Conservation (phyloP, 2,113 vertebrate genomes). For the Brienomyrus brachyistius region DNA sequence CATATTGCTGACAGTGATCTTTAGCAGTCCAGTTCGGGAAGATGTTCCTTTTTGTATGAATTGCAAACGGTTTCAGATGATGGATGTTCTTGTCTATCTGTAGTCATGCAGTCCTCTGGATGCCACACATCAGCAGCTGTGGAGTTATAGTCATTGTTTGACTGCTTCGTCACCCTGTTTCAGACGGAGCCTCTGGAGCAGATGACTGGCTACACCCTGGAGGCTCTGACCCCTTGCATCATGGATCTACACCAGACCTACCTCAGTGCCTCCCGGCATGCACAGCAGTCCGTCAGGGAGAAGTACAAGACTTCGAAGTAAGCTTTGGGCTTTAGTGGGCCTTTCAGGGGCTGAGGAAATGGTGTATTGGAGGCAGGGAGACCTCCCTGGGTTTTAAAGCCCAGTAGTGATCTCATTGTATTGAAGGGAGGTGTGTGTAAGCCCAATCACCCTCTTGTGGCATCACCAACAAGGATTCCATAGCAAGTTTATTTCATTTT, state of each 20-base stretch:
- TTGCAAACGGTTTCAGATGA: background rate
- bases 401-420: too few species aligned
- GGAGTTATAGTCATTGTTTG: background rate
- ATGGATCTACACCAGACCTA: constrained; percentile 79
- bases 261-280: constrained; percentile 75
- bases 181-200: constrained; percentile 71
- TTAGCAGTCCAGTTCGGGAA: background rate
- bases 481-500: background rate
- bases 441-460: background rate
- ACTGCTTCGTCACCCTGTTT: background rate
- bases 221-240: constrained; percentile 81
- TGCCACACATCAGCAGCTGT: background rate
- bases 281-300: constrained; percentile 87
- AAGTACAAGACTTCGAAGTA: constrained; percentile 92
- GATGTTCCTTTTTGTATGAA: background rate
- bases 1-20: background rate
- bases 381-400: too few species aligned
- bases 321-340: constrained; percentile 40
- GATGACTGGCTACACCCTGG: constrained; percentile 74
- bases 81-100: background rate
- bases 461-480: background rate
- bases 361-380: background rate
- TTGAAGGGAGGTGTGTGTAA: too few species aligned
- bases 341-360: background rate
- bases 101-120: background rate